Evolutionary conservation across 2,888 invertebrate species (phyloP), one percentile per base, ranked within the genome.

Genomic region (Lasioglossum leucozonium): DNA sequence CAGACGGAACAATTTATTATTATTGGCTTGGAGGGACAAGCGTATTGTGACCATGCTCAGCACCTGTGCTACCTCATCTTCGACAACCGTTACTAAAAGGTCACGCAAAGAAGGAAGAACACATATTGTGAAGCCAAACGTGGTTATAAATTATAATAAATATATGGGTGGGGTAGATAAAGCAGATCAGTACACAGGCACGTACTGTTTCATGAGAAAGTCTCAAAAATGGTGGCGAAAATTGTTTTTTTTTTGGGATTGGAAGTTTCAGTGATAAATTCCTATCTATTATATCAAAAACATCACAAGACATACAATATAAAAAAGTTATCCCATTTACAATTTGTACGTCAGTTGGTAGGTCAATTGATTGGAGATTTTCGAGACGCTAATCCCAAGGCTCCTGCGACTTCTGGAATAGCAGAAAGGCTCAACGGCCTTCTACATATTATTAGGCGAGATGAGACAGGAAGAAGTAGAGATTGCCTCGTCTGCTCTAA

Each of bases 181-280:
- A 72, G 74, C 74, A 26, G 73, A 82, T 16, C 74, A 82, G 16
- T 79, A 85, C 34, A 77, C 75, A 26, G 71, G 51, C 26, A 81
- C 77, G 16, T 85, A 30, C 30, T 58, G 83, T 82, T 85, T 58
- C 77, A 81, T n/a, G 79, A 72, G 65, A n/a, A 80, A 81, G 26
- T 75, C 82, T 8, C 37, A 77, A 13, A 92, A 92, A 88, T 92
- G 92, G 90, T 92, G 89, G 92, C 81, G 91, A 71, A 92, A 91
- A 82, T 79, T 92, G 87, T 87, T 92, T 85, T 92, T 85, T 92
- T 91, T 82, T 88, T 79, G 85, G 82, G 77, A 2, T 77, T 81
- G 58, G 83, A 83, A 40, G 47, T 83, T 10, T 83, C 67, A 40
- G 72, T 47, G 0, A 81, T 78, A 86, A 83, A 83, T 72, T 78